Evolutionary conservation across 2,113 vertebrate genomes (phyloP).

Genomic region (Pantherophis guttatus): DNA sequence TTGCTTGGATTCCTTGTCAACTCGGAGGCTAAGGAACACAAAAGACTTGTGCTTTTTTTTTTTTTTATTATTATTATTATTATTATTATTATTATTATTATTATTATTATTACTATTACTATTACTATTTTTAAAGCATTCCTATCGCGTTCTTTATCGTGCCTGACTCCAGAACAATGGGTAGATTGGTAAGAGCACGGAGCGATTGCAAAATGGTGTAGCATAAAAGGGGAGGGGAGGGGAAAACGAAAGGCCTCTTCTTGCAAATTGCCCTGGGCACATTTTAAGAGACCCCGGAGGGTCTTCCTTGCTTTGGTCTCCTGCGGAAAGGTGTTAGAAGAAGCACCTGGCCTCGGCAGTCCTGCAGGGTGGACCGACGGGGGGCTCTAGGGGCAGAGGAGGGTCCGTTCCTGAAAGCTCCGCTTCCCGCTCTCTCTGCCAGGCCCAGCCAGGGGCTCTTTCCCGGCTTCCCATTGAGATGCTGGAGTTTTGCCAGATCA

Average conservation of each 20-base stretch:
- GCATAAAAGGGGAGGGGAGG: not conserved
- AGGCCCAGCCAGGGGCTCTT: not conserved
- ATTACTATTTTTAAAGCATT: not conserved
- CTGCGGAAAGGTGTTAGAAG: not conserved
- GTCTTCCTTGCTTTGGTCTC: not conserved
- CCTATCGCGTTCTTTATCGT: not conserved
- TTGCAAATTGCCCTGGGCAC: no score
- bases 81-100: no score
- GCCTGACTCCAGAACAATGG: not conserved
- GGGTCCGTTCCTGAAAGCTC: not conserved
- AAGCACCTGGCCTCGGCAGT: not conserved
- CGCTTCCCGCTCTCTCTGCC: not conserved
- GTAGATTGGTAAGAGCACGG: not conserved
- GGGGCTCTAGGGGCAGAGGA: not conserved
- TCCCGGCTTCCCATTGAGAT: not conserved
- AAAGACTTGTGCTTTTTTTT: not conserved
- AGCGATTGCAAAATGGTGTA: not conserved
- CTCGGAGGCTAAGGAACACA: not conserved
- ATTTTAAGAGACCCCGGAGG: not conserved
- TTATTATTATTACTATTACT: no score
- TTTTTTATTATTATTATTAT: no score
- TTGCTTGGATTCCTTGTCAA: not conserved
- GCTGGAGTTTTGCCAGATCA: not conserved
- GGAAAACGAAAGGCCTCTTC: no score
- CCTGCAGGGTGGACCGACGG: no score